Base-by-base conservation (phyloP, 2,797 vertebrate species). In the Pseudochirops corinnae region DNA sequence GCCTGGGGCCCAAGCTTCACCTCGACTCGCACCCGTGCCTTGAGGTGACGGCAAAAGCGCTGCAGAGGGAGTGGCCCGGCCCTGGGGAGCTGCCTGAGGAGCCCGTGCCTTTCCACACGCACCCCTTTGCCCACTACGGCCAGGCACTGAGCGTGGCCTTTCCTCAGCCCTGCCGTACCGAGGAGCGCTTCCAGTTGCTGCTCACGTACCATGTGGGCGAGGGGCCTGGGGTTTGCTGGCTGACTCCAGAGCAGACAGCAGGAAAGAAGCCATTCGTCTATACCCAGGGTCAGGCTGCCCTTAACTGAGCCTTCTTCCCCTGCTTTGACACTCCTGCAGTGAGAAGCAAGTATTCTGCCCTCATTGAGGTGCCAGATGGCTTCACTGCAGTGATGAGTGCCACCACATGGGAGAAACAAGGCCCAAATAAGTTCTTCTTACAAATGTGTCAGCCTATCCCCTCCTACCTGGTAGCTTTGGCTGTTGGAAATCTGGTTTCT, bases 341-440 rank as follows among this genome's bases (percentile, higher is more conserved):
- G 96, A 99, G 99, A 93, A 99, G 97, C 98, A 98, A 96, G 1
- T 99, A 99, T 16, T 99, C 99, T 0, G 99, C 99, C 93, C 96
- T 98, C 0, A 90, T 99, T 57, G 97, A 99, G 99, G 99, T 99
- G 26, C 99, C 99, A 0, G 98, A 99, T 24, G 99, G 99, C 67
- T 99, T 99, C 98, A 99, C 98, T 0, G 99, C 99, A 21, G 98
- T 99, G 93, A 99, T 99, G 99, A 99, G 99, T 31, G 99, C 99
- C 52, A 98, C 98, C 0, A 98, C 98, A 52, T 98, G 98, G 98
- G 98, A 99, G 95, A 98, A 98, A 94, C 98, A 97, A 94, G 98
- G 98, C 82, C 96, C 98, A 0, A 98, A 98, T 92, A 98, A 98
- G 33, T 99, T 99, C 26, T 95, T 98, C 97, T 99, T 99, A 97